phyloP scores from a whole-genome alignment of 2,113 vertebrate genomes.

The Pluvialis apricaria region DNA sequence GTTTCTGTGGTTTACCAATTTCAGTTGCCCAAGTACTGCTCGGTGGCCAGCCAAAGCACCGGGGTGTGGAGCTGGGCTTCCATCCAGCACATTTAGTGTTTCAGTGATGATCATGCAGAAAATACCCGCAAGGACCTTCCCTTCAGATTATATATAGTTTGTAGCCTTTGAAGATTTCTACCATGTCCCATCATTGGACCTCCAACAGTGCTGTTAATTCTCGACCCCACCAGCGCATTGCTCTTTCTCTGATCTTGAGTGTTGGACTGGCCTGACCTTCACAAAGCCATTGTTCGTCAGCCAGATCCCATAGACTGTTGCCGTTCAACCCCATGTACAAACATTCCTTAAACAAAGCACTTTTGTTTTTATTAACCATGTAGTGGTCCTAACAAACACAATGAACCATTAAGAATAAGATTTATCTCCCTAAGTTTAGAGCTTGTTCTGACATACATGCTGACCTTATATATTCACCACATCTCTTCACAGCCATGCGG shows the following conservation, averaged over 20 bases:
- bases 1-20: neutral
- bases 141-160: neutral
- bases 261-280: neutral
- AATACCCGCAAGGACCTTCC: neutral
- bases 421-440: neutral
- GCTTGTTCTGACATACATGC: neutral
- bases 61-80: neutral
- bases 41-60: conserved; percentile 18
- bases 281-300: neutral
- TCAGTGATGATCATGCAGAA: neutral
- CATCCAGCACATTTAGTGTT: neutral
- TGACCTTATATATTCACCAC: neutral
- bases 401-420: neutral
- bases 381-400: neutral
- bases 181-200: neutral
- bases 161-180: neutral
- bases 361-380: neutral
- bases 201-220: neutral
- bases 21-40: neutral
- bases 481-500: neutral
- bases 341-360: neutral
- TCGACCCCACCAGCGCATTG: rapidly evolving
- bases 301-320: neutral
- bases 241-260: neutral
- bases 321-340: neutral